These are phyloP conservation scores for Phycodurus eques DNA, from an alignment of 2,113 vertebrate species.

Conservation along the genomic window DNA sequence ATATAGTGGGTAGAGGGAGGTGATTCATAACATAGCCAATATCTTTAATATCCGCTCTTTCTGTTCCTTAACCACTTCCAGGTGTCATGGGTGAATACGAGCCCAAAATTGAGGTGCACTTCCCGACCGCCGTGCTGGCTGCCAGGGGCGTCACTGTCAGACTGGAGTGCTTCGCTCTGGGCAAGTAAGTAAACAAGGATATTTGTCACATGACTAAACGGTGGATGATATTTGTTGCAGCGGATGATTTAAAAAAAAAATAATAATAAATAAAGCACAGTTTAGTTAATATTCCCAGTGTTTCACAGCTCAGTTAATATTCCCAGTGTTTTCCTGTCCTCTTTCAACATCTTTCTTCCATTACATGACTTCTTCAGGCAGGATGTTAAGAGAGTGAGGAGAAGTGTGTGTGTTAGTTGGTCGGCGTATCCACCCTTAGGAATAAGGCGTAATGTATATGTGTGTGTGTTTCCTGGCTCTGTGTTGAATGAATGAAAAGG, in stretches of 20 bases:
- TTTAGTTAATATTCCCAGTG: conserved; percentile 32
- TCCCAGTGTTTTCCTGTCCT: conserved; percentile 26
- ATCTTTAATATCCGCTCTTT: background rate
- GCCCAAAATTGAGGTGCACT: conserved; percentile 98
- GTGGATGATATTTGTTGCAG: conserved; percentile 28
- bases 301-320: conserved; percentile 34
- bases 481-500: conserved; percentile 50
- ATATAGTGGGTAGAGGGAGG: background rate
- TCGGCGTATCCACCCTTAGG: conserved; percentile 49
- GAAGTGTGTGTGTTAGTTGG: conserved; percentile 55
- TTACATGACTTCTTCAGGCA: conserved; percentile 63
- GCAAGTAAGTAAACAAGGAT: conserved; percentile 86
- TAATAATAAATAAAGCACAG: no score
- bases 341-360: conserved; percentile 60
- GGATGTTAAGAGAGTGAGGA: conserved; percentile 63
- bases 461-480: conserved; percentile 57
- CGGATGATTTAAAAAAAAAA: conserved; percentile 8
- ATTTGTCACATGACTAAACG: conserved; percentile 26
- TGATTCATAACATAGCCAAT: background rate
- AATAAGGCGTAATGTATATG: conserved; percentile 60
- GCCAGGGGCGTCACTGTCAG: conserved; percentile 88
- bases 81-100: conserved; percentile 98
- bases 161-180: conserved; percentile 95
- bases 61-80: conserved; percentile 59
- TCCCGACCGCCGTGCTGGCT: conserved; percentile 84